phyloP scores from a whole-genome alignment of 2,797 vertebrate genomes.

The Sus cebifrons region DNA sequence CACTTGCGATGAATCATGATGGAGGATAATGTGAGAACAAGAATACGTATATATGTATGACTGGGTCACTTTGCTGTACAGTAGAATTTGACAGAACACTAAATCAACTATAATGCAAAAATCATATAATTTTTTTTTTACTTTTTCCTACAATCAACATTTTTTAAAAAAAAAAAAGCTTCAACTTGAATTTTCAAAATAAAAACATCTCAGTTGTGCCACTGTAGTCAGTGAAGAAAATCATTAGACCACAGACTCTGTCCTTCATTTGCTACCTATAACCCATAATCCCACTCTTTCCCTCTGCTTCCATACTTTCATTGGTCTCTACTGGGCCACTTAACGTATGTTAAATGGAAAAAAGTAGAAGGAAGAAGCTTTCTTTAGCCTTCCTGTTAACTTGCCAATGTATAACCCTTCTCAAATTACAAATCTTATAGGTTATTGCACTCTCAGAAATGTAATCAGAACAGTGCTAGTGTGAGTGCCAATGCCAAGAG shows the following conservation, averaged over 20 bases:
- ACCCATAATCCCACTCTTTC: background rate
- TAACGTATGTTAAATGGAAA: constrained; percentile 60
- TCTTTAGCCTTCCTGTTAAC: constrained; percentile 9
- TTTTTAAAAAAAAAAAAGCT: background rate
- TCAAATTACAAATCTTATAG: constrained; percentile 44
- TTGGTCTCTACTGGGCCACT: constrained; percentile 28
- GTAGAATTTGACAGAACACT: no score
- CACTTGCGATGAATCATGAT: no score
- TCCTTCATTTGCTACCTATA: background rate
- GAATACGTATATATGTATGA: no score
- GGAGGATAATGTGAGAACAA: no score
- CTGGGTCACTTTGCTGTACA: no score
- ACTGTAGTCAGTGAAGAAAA: background rate
- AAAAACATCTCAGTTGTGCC: background rate
- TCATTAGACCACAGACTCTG: background rate
- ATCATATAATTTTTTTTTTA: no score
- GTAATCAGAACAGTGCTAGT: background rate
- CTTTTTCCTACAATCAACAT: background rate
- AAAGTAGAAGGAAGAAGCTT: constrained; percentile 62
- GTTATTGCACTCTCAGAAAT: constrained; percentile 15
- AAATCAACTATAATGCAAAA: no score
- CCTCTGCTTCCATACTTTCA: background rate
- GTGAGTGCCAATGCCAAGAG: constrained; percentile 20
- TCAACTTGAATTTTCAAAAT: constrained; percentile 52
- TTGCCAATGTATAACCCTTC: background rate